Base-by-base conservation (phyloP, 2,113 vertebrate genomes). In the Rhynchopsitta pachyrhyncha region DNA sequence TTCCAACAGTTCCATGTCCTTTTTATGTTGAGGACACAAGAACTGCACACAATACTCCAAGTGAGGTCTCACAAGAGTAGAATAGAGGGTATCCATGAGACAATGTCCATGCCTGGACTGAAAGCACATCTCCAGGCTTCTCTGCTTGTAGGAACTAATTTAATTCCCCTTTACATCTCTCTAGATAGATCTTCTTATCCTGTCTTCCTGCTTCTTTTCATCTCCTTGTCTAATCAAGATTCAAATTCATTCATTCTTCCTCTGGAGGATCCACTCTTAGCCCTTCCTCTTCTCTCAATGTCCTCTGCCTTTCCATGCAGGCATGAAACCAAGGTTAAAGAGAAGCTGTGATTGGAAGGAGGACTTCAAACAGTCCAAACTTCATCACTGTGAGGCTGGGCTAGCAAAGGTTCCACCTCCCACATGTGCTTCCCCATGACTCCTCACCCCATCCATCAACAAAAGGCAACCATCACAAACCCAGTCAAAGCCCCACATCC, bases 281-380 rank as follows among this genome's bases (percentile, higher is more conserved):
- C 47, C 60, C 6, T 88, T 37, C 17, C 10, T 35, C 9, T 82
- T 75, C 42, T 74, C 16, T 47, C 46, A 24, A 5, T 14, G 11
- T 18, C 22, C 23, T 13, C 18, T 15, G 35, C 19, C 29, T 60
- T 84, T 35, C 60, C 57, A 28, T 0, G 2, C 49, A 70, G 27
- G 22, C 33, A 18, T 42, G 37, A 86, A 94, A 59, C 17, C 17
- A 50, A 90, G 35, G 23, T 27, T 27, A 19, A 60, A 74, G 64
- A 29, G 37, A 7, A 0, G 1, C 1, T 10, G n/a, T 7, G 67
- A 9, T 1, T 12, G 19, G 15, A 28, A 73, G 23, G 9, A 78
- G 28, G 18, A 70, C 47, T 78, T 39, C 55, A 78, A 67, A 63
- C 33, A 6, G 0, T 29, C 3, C 16, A n/a, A 91, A 25, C 13